Evolutionary conservation across 2,113 vertebrate species (phyloP), one percentile per base, ranked within the genome.

Genomic region (Campylomormyrus numenius): DNA sequence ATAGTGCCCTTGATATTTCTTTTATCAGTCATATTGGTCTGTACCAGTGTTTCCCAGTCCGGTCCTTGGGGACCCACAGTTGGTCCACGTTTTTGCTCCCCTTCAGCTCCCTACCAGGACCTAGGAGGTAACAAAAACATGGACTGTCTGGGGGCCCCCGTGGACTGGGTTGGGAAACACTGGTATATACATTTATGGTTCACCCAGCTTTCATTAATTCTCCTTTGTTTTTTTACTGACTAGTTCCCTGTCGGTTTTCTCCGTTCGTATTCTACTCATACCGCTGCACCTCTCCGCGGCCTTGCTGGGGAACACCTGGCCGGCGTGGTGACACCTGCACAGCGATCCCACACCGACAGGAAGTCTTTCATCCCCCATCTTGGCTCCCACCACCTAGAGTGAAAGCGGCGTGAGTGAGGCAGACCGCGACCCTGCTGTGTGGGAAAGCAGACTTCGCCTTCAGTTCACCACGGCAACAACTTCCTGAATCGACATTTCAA

Each of bases 301-400:
- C 92, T 96, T 98, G 62, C 98, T 98, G 0, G 97, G 98, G 92
- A 97, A 98, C 80, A 98, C 97, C 93, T 99, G 98, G 24, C 98
- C 98, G 94, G 98, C 92, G 99, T 95, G 1, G 98, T 99, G 19
- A 99, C 98, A 3, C 99, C 98, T 0, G 93, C 92, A 88, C 98
- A 99, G 91, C 97, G 95, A 5, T 99, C 97, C 90, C 99, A 98
- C 39, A 91, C 92, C 66, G 97, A 89, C 56, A 99, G 93, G 84
- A 98, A 99, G 96, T 98, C 98, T 94, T 99, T 99, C 92, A 99
- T 95, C 96, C 99, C 98, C 98, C 98, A 99, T 98, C 98, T 0
- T 97, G 95, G 87, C 97, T 95, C 0, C 98, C 98, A 0, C 99
- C 98, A 0, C 97, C 96, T 1, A 99, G 95, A 98, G 99, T 99